Percentiles rank a stretch among this genome's conserved stretches.
Evolutionary conservation across 2,888 invertebrate genomes (phyloP).

Genomic region (Eupithecia insigniata): DNA sequence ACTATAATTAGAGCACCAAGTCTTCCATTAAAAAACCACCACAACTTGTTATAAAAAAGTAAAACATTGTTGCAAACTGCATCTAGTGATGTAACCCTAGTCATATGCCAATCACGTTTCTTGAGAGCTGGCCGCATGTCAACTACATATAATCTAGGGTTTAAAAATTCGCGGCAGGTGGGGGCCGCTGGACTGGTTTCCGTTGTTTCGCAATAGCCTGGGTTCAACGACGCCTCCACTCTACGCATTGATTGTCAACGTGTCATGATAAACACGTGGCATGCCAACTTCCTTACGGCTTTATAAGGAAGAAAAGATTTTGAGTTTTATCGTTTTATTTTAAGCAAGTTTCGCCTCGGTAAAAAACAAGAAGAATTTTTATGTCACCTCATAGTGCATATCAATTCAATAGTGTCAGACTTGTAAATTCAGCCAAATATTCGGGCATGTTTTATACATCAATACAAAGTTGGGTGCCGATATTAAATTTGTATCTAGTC

Average conservation of each 20-base stretch:
- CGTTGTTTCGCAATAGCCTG: slow-evolving; percentile 83
- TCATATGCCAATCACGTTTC: slow-evolving; percentile 71
- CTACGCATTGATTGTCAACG: slow-evolving; percentile 75
- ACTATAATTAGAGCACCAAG: background rate
- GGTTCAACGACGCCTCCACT: slow-evolving; percentile 82
- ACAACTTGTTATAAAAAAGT: slow-evolving; percentile 7
- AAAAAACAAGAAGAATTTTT: slow-evolving; percentile 13
- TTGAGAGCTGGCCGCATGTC: slow-evolving; percentile 72
- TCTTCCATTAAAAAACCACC: background rate
- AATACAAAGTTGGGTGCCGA: slow-evolving; percentile 23
- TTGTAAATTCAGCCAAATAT: slow-evolving; percentile 31
- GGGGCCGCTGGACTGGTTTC: slow-evolving; percentile 77
- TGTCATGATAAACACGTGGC: slow-evolving; percentile 59
- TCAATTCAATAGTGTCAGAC: slow-evolving; percentile 16
- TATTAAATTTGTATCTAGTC: slow-evolving; percentile 40
- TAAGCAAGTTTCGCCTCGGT: background rate
- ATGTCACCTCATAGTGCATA: background rate
- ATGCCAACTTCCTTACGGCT: background rate
- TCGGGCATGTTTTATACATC: slow-evolving; percentile 38
- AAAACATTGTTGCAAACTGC: slow-evolving; percentile 50
- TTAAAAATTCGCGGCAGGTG: slow-evolving; percentile 83
- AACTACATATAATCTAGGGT: slow-evolving; percentile 82
- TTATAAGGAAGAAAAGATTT: background rate
- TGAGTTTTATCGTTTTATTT: background rate
- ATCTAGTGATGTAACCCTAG: slow-evolving; percentile 70